phyloP scores from a whole-genome alignment of 2,797 vertebrate genomes.

The Gorsachius magnificus region DNA sequence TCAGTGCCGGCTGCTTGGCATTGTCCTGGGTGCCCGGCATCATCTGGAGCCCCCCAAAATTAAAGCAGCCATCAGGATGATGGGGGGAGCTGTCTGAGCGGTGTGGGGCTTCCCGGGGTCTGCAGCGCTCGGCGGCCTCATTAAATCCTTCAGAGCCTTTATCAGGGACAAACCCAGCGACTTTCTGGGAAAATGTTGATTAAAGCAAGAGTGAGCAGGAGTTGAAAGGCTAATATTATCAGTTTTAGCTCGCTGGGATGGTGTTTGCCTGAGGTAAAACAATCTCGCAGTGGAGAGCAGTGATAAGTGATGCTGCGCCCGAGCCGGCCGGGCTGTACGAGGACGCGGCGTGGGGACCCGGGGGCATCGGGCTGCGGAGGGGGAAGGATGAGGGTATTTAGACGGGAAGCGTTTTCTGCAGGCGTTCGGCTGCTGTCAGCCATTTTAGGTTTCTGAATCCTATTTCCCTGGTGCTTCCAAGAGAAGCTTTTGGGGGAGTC shows the following conservation, averaged over 20 bases:
- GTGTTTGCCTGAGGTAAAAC: not conserved
- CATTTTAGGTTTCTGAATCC: conserved; percentile 72
- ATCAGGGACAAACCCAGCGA: not conserved
- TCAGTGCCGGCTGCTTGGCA: accelerated
- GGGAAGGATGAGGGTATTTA: not conserved
- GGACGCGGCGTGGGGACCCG: not conserved
- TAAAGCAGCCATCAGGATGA: accelerated
- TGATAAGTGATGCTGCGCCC: not conserved
- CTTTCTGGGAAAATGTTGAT: not conserved
- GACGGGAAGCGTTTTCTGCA: not conserved
- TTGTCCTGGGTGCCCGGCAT: accelerated
- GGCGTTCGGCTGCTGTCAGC: conserved; percentile 43
- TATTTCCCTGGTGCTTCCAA: conserved; percentile 68
- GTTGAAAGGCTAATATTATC: not conserved
- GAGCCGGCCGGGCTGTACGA: not conserved
- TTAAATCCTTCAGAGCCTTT: not conserved
- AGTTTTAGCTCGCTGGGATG: not conserved
- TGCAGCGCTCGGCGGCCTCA: not conserved
- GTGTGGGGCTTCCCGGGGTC: not conserved
- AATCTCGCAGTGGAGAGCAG: not conserved
- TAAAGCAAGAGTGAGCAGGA: not conserved
- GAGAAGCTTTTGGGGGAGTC: conserved; percentile 73
- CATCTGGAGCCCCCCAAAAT: not conserved
- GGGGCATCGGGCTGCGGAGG: not conserved
- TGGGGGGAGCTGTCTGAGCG: accelerated